phyloP scores from a whole-genome alignment of 1,140 invertebrate genomes.

The Brachionus rubens region DNA sequence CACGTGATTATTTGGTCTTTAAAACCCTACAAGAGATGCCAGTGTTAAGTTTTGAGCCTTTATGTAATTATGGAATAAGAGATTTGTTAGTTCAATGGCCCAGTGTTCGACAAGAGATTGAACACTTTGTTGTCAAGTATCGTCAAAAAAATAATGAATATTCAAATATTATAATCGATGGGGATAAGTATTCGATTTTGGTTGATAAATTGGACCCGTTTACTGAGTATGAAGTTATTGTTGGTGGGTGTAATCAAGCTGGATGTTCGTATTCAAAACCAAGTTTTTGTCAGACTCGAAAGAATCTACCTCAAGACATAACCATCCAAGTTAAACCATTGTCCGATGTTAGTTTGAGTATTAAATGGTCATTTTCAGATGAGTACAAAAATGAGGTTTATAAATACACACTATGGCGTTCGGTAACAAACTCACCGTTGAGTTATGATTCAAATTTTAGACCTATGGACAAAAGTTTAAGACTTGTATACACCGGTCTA shows the following conservation, averaged over 20 bases:
- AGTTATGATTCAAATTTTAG: not conserved
- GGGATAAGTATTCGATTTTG: not conserved
- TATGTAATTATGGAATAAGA: not conserved
- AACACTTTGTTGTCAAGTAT: not conserved
- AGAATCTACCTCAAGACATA: not conserved
- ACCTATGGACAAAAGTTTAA: not conserved
- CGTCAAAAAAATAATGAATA: not conserved
- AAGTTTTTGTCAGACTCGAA: not conserved
- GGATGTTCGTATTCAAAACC: not conserved
- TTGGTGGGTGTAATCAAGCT: slow-evolving; percentile 3
- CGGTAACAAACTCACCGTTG: not conserved
- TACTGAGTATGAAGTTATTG: slow-evolving; percentile 7
- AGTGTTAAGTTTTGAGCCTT: not conserved
- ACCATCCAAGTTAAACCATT: not conserved
- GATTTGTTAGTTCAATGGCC: not conserved
- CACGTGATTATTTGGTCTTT: not conserved
- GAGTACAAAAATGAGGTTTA: not conserved
- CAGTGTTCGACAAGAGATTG: not conserved
- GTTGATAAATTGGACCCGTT: not conserved
- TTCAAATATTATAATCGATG: not conserved
- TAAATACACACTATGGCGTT: not conserved
- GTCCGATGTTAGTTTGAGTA: not conserved
- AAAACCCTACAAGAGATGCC: not conserved
- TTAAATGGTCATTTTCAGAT: not conserved
- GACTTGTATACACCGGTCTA: not conserved